These are phyloP conservation scores for Pyrocoelia pectoralis DNA, from an alignment of 2,888 invertebrate species.

Conservation along the genomic window DNA sequence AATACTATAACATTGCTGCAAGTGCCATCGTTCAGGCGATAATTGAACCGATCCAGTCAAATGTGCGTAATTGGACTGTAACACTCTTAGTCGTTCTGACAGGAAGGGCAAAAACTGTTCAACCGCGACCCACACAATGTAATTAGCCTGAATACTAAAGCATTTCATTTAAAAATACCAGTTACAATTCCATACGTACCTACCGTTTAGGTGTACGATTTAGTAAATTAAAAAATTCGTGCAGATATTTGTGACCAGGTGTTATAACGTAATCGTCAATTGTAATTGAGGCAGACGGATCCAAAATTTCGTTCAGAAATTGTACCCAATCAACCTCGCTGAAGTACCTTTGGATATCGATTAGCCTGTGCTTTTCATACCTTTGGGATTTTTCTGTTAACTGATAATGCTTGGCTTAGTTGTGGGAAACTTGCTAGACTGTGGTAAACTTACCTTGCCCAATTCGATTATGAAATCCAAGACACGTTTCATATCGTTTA, in stretches of 20 bases:
- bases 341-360: neutral
- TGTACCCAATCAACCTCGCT: neutral
- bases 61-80: neutral
- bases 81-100: neutral
- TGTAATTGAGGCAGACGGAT: neutral
- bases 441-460: slow-evolving; percentile 29
- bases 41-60: neutral
- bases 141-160: slow-evolving; percentile 12
- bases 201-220: slow-evolving; percentile 5
- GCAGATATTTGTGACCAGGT: neutral
- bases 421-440: neutral
- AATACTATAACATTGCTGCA: neutral
- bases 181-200: too few relatives aligned
- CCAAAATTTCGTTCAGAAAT: neutral
- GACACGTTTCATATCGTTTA: slow-evolving; percentile 41
- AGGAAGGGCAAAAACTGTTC: neutral
- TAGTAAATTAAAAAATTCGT: neutral
- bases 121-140: slow-evolving; percentile 1
- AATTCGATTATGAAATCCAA: slow-evolving; percentile 43
- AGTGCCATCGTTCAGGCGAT: neutral
- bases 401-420: neutral
- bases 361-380: neutral
- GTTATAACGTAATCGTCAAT: neutral
- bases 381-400: neutral
- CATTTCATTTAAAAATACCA: neutral